Evolutionary conservation across 2,113 vertebrate genomes (phyloP).

Genomic region (Zapus hudsonius): DNA sequence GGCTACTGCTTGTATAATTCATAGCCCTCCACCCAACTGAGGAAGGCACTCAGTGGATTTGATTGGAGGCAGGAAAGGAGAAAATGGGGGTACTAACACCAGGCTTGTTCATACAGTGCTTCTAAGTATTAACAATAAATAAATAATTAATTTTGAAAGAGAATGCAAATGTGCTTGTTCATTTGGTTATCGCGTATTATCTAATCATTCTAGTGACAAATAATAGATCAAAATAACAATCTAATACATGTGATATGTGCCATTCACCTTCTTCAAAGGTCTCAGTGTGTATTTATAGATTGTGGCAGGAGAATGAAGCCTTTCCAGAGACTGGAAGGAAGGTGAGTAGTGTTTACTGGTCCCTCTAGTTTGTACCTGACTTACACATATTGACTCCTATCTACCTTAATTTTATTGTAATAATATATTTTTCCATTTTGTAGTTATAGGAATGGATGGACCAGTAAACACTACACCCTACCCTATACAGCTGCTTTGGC

Average conservation of each 20-base stretch:
- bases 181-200: background rate
- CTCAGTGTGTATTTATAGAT: background rate
- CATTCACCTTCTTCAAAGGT: background rate
- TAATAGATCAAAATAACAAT: background rate
- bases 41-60: no score
- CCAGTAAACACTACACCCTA: background rate
- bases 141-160: no score
- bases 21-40: no score
- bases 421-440: background rate
- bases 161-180: background rate
- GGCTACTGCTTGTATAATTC: no score
- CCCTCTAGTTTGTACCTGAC: background rate
- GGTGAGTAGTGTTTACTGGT: background rate
- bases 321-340: background rate
- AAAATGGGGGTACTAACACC: no score
- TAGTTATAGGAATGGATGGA: background rate
- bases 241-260: background rate
- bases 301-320: background rate
- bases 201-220: background rate
- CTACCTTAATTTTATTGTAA: background rate
- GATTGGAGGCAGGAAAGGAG: no score
- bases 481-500: background rate
- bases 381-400: background rate
- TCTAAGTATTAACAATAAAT: no score
- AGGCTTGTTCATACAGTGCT: no score